Evolutionary conservation across 1,140 invertebrate species (phyloP).

Genomic region (Saxidomus purpurata): DNA sequence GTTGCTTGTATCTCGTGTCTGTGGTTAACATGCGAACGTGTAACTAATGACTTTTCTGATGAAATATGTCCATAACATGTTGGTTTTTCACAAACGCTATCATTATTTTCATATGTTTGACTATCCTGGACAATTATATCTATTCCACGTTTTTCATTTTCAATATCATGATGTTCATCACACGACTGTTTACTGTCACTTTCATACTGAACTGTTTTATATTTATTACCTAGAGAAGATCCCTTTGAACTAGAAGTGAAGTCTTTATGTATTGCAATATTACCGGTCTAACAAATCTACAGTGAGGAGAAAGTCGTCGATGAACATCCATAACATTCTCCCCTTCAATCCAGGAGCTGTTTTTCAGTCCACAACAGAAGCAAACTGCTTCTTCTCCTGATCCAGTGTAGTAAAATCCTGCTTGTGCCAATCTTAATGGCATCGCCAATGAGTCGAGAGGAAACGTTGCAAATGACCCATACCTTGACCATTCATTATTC

Average conservation of each 20-base stretch:
- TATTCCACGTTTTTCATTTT: too few species aligned
- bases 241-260: background rate
- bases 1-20: background rate
- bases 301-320: background rate
- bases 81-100: background rate
- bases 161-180: too few species aligned
- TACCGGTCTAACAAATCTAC: background rate
- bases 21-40: background rate
- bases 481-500: background rate
- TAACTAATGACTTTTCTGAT: background rate
- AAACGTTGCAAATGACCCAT: background rate
- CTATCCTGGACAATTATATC: too few species aligned
- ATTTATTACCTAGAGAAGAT: background rate
- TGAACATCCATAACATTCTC: background rate
- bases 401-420: slow-evolving; percentile 2
- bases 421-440: background rate
- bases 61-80: background rate
- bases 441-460: background rate
- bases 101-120: too few species aligned
- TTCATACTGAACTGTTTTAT: background rate
- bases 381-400: slow-evolving; percentile 2
- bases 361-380: slow-evolving; percentile 7
- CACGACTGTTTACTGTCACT: background rate
- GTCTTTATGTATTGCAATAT: background rate
- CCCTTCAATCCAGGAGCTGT: background rate